These are phyloP conservation scores for Atta colombica DNA, from an alignment of 1,140 invertebrate species.

Conservation along the genomic window DNA sequence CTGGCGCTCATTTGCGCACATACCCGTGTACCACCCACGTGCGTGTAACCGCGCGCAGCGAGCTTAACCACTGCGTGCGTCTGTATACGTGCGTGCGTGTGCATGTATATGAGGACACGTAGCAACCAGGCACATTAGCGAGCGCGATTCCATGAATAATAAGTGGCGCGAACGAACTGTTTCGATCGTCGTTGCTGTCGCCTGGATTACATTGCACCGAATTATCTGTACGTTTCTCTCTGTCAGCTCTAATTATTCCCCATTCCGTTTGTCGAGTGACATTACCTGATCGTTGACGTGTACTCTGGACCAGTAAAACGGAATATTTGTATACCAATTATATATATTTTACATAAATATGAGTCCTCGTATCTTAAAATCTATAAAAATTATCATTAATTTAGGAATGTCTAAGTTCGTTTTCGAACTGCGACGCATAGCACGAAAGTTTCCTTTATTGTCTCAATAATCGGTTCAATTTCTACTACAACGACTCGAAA, in stretches of 20 bases:
- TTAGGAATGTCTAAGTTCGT: neutral
- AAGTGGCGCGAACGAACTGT: slow-evolving; percentile 66
- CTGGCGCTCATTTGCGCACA: slow-evolving; percentile 74
- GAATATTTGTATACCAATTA: neutral
- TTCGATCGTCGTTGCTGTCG: slow-evolving; percentile 65
- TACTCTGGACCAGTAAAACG: neutral
- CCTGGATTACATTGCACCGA: slow-evolving; percentile 16
- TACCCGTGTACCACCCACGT: slow-evolving; percentile 72
- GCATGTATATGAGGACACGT: slow-evolving; percentile 27
- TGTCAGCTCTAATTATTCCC: slow-evolving; percentile 20
- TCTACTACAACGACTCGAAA: neutral
- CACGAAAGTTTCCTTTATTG: slow-evolving; percentile 5
- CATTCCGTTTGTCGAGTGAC: neutral
- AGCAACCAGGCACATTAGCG: slow-evolving; percentile 66
- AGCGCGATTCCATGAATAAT: slow-evolving; percentile 72
- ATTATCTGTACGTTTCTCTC: neutral
- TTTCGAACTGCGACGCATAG: neutral
- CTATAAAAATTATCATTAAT: neutral
- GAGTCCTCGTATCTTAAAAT: too few species aligned
- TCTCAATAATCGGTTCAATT: neutral
- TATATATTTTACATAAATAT: too few species aligned
- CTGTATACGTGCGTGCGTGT: neutral
- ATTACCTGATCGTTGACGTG: neutral
- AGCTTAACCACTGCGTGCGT: slow-evolving; percentile 19
- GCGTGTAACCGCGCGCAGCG: slow-evolving; percentile 65